Evolutionary conservation across 2,797 vertebrate species (phyloP).

Genomic region (Phalloptychus januarius): DNA sequence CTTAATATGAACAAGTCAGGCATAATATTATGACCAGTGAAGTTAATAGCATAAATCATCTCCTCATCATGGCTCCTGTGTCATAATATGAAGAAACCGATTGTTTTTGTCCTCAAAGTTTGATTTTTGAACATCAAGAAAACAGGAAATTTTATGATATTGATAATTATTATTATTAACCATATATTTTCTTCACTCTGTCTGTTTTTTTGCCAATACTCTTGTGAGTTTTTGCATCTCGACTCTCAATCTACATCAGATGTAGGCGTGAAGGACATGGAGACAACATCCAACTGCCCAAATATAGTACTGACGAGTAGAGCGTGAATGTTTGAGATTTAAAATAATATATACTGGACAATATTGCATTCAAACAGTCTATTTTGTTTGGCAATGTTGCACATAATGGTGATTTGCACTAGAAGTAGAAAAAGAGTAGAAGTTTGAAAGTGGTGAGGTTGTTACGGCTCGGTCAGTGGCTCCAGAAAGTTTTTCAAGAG

Average conservation of each 20-base stretch:
- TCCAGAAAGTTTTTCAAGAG: background rate
- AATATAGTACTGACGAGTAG: background rate
- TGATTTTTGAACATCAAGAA: background rate
- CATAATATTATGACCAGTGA: slow-evolving; percentile 1
- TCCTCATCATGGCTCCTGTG: background rate
- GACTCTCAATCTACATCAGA: background rate
- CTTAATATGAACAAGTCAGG: background rate
- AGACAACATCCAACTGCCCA: background rate
- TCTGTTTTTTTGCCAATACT: background rate
- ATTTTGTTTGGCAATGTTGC: background rate
- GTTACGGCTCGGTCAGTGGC: background rate
- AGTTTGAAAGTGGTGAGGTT: background rate
- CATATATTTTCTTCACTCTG: background rate
- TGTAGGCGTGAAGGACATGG: background rate
- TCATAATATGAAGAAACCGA: background rate
- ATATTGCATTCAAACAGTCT: background rate
- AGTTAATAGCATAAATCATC: background rate
- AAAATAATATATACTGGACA: background rate
- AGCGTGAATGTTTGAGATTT: background rate
- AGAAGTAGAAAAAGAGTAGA: background rate
- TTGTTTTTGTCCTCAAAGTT: background rate
- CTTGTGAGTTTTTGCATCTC: background rate
- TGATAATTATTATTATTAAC: background rate
- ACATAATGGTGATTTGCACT: background rate
- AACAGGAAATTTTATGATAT: background rate